These are phyloP conservation scores for Mallotus villosus DNA, from an alignment of 2,797 vertebrate genomes.

Conservation along the genomic window DNA sequence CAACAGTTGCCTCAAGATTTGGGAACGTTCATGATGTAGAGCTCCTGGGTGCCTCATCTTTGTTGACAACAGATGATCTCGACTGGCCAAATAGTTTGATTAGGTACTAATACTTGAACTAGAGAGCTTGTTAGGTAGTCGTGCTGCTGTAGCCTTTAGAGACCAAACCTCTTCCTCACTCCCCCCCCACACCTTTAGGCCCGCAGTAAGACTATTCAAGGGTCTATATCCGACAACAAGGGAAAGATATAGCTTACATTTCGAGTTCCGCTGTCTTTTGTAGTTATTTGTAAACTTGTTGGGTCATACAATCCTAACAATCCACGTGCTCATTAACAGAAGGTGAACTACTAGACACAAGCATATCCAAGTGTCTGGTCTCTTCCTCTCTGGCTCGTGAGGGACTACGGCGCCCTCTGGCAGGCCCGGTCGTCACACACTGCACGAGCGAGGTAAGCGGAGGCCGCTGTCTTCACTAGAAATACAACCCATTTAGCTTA, in stretches of 20 bases:
- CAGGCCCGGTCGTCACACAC: not conserved
- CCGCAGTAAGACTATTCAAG: no score
- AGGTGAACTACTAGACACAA: slow-evolving; percentile 1
- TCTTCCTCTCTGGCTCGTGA: not conserved
- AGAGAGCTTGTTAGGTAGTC: no score
- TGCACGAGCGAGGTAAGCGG: not conserved
- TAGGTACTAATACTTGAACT: no score
- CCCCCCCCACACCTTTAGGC: no score
- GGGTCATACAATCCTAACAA: not conserved
- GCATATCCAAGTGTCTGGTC: not conserved
- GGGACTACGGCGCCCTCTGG: slow-evolving; percentile 8
- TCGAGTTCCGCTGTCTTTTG: not conserved
- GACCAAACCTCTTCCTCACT: no score
- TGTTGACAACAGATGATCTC: no score
- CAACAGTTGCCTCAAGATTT: no score
- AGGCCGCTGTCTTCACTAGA: not conserved
- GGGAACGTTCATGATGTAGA: no score
- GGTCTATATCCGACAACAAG: not conserved
- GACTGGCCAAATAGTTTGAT: no score
- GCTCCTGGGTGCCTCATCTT: no score
- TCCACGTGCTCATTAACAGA: no score
- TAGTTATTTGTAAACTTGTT: not conserved
- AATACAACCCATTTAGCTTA: not conserved
- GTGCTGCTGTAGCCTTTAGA: no score
- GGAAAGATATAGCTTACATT: not conserved